Base-by-base conservation (phyloP, 2,888 invertebrate genomes). In the Drepana falcataria region DNA sequence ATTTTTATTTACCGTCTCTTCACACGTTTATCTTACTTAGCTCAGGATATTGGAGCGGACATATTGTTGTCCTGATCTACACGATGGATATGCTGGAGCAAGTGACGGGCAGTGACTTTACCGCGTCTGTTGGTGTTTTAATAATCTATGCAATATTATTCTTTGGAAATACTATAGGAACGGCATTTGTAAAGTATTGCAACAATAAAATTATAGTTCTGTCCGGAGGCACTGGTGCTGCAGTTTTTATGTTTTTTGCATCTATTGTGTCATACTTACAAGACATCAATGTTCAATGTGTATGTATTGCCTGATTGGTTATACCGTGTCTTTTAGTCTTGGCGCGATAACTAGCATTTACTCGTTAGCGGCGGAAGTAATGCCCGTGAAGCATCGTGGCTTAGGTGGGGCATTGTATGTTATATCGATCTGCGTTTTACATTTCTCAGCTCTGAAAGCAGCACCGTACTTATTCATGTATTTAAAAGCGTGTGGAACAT, bases 331-430 rank as follows among this genome's bases (percentile, higher is more conserved):
- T 34, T 52, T 53, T 35, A 60, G 59, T 55, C 52, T 63, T n/a
- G 62, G 64, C 2, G 48, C 60, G 34, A 53, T 40, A 37, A 52
- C 61, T 7, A 53, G 59, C 37, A 37, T 53, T n/a, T 55, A 56
- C 6, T 54, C 59, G 1, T 48, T 66, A n/a, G 44, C 62, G 0
- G 55, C 61, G 0, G 65, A 62, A 40, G 4, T 67, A 4, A 63
- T 65, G 60, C 67, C 67, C 1, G 63, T 67, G 0, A 64, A 65
- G 41, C 63, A 65, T 21, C 59, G 64, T 55, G 63, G 64, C 3
- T 33, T 67, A 41, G 67, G 67, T 0, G 65, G 64, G 2, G 61
- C 59, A 4, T 40, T 64, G 4, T 61, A 53, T n/a, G 59, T 66
- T n/a, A 52, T 60, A 44, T 57, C 53, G 34, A 53, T 60, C 0